Evolutionary conservation across 2,113 vertebrate genomes (phyloP).

Genomic region (Pagrus major): DNA sequence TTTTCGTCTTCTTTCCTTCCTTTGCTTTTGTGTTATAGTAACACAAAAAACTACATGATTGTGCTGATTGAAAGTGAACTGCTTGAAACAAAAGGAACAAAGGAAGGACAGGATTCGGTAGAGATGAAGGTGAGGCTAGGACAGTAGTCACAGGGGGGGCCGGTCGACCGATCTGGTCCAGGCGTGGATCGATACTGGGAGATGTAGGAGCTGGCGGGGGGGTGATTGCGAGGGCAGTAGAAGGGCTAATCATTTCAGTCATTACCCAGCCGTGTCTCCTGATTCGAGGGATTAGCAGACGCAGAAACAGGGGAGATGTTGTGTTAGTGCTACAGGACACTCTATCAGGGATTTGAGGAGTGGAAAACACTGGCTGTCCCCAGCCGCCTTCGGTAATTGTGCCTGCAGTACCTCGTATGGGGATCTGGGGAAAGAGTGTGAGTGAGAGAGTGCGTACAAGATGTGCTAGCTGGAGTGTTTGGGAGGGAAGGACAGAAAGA

Average conservation of each 20-base stretch:
- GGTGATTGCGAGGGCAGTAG: conserved; percentile 37
- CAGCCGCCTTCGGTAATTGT: conserved; percentile 61
- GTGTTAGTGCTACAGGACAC: conserved; percentile 70
- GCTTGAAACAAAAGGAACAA: conserved; percentile 8
- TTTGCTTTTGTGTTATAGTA: neutral
- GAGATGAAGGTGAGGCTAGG: conserved; percentile 46
- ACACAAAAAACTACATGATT: neutral
- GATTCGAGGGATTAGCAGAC: conserved; percentile 77
- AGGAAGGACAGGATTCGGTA: conserved; percentile 9
- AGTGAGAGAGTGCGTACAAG: conserved; percentile 19
- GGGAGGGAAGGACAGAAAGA: conserved; percentile 8
- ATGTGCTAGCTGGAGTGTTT: conserved; percentile 15
- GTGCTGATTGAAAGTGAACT: neutral
- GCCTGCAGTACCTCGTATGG: conserved; percentile 31
- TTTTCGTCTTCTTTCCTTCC: neutral
- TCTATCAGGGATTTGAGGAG: conserved; percentile 70
- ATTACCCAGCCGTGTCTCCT: conserved; percentile 71
- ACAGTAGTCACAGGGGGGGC: conserved; percentile 16
- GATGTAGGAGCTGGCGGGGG: conserved; percentile 59
- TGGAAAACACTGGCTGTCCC: conserved; percentile 61
- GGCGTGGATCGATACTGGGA: conserved; percentile 65
- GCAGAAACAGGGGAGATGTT: conserved; percentile 71
- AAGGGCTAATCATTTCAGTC: conserved; percentile 79
- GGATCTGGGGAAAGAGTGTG: conserved; percentile 31
- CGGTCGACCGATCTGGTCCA: conserved; percentile 36